Percentiles rank a stretch among this genome's conserved stretches.
These are phyloP conservation scores for Chionodraco myersi DNA, from an alignment of 2,113 vertebrate genomes.

Conservation along the genomic window DNA sequence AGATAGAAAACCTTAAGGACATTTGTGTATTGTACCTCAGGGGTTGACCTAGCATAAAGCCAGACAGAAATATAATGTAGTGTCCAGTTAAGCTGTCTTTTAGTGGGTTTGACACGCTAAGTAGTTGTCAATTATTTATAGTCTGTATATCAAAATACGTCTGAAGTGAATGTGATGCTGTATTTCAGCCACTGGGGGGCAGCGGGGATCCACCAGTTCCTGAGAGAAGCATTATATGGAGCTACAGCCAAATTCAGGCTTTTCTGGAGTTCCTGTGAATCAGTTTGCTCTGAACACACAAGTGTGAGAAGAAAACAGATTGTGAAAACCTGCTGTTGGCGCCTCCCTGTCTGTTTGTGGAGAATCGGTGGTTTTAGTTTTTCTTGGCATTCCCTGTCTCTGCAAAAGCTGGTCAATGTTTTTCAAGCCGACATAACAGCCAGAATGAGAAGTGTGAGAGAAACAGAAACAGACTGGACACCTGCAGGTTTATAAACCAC, in stretches of 20 bases:
- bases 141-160: not conserved
- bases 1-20: no score
- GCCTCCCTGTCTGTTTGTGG: constrained; percentile 8
- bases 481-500: not conserved
- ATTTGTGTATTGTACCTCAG: not conserved
- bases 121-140: not conserved
- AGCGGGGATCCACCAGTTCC: constrained; percentile 38
- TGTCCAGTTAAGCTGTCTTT: not conserved
- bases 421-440: constrained; percentile 7
- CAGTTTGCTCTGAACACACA: constrained; percentile 28
- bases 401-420: constrained; percentile 13
- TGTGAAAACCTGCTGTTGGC: not conserved
- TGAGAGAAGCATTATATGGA: not conserved
- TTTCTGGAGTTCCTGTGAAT: constrained; percentile 18
- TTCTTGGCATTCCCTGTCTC: constrained; percentile 19
- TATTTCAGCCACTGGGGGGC: constrained; percentile 58
- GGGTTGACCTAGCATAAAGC: not conserved
- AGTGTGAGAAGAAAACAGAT: constrained; percentile 29
- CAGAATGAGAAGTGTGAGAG: not conserved
- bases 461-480: not conserved
- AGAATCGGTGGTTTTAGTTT: constrained; percentile 9
- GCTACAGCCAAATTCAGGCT: not conserved
- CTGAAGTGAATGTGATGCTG: constrained; percentile 7
- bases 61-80: not conserved
- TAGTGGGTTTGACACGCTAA: not conserved